Percentiles rank a stretch among this genome's conserved stretches.
phyloP scores from a whole-genome alignment of 2,113 vertebrate species.

The Calyptommatus sinebrachiatus region DNA sequence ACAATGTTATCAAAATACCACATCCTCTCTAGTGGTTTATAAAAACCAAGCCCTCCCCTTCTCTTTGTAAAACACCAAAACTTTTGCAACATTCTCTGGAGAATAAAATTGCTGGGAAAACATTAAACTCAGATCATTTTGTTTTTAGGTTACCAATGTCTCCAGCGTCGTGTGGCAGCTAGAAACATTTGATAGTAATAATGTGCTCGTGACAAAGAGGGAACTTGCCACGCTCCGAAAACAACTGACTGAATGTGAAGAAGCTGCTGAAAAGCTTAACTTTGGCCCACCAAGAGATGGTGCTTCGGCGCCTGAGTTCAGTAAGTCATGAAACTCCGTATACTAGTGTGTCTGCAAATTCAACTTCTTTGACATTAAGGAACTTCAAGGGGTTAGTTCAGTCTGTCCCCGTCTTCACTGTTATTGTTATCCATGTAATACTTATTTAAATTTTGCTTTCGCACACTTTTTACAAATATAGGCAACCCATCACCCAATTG shows the following conservation, averaged over 20 bases:
- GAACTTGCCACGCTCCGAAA: constrained; percentile 72
- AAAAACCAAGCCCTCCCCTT: too few relatives aligned
- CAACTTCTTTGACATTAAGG: not conserved
- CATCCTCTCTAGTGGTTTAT: too few relatives aligned
- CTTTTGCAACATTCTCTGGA: too few relatives aligned
- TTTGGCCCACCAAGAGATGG: not conserved
- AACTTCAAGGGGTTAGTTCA: not conserved
- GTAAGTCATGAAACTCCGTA: not conserved
- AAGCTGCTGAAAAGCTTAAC: not conserved
- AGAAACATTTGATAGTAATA: constrained; percentile 72
- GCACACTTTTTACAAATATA: not conserved
- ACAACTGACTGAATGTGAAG: constrained; percentile 72
- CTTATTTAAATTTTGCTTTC: not conserved
- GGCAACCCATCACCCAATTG: too few relatives aligned
- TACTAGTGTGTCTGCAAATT: not conserved
- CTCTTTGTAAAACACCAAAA: too few relatives aligned
- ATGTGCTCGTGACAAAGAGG: constrained; percentile 67
- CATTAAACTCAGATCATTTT: not conserved
- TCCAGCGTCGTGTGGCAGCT: constrained; percentile 70
- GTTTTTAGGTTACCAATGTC: constrained; percentile 71
- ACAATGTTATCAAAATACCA: too few relatives aligned
- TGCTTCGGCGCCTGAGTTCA: not conserved
- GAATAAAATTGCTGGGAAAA: too few relatives aligned
- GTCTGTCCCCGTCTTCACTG: not conserved
- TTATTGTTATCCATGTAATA: not conserved